Base-by-base conservation (phyloP, 2,797 vertebrate species). In the Tinamus major region DNA sequence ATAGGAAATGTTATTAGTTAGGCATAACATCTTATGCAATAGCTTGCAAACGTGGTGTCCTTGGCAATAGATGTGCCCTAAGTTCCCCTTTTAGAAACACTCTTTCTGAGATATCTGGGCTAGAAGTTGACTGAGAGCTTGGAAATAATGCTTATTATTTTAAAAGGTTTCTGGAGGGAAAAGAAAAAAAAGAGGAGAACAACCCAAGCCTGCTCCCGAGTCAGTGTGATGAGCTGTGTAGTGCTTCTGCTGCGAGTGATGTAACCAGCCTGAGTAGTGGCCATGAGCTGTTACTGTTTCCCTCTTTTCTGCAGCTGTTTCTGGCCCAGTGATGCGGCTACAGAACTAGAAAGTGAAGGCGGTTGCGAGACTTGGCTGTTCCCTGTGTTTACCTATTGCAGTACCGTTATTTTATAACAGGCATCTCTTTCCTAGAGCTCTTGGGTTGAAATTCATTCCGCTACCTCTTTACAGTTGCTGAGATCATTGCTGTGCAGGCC, bases 231-330 rank as follows among this genome's bases (percentile, higher is more conserved):
- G 46, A 74, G 62, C 53, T 33, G 42, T 78, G n/a, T 61, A 27
- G 39, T 56, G 35, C 59, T 74, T 48, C 42, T 89, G 77, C 74
- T 3, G 1, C 49, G 71, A 53, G 18, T 56, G 31, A 24, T 53
- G 41, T 70, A 13, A 70, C 62, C 27, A 12, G 61, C 61, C 51
- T 19, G 51, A 55, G 48, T 19, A 33, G 20, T 55, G 31, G 13
- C 44, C 23, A 4, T 6, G 10, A 63, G 42, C 29, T 65, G 4
- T 18, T 65, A 1, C 10, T 48, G 44, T 27, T 64, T 85, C 10
- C 76, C 35, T 90, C 71, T 58, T 14, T 77, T 89, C 71, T 59
- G 55, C 81, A 83, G 84, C 49, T 83, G 33, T 78, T 89, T 72
- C 69, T 83, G 65, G 17, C 33, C 15, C 18, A 33, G 17, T 82